Conservation (phyloP, 2,113 vertebrate species). For the Elephas maximus region DNA sequence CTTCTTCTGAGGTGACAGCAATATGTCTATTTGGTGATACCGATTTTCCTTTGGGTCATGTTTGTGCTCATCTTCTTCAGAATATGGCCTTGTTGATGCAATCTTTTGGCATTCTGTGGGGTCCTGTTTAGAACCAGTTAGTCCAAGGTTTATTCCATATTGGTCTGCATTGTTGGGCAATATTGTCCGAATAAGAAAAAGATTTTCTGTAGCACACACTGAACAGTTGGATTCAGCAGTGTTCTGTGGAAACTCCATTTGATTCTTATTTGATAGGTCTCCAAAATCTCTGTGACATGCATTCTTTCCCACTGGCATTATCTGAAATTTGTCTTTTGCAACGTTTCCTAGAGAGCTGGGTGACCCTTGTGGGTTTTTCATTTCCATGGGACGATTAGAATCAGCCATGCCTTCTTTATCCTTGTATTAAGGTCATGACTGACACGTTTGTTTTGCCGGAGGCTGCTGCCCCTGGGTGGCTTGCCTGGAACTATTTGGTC, state of each 20-base stretch:
- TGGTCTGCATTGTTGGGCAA: not conserved
- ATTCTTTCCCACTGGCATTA: slow-evolving; percentile 53
- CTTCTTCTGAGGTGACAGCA: slow-evolving; percentile 70
- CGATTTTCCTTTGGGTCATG: slow-evolving; percentile 69
- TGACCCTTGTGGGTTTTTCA: slow-evolving; percentile 68
- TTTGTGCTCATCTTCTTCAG: slow-evolving; percentile 71
- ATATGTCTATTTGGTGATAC: slow-evolving; percentile 63
- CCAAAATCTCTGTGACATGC: slow-evolving; percentile 69
- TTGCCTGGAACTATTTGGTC: slow-evolving; percentile 9
- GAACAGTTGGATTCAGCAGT: slow-evolving; percentile 9
- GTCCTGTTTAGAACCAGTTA: slow-evolving; percentile 58
- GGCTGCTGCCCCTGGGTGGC: slow-evolving; percentile 23
- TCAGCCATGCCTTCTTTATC: slow-evolving; percentile 62
- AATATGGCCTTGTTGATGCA: slow-evolving; percentile 45
- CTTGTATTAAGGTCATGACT: slow-evolving; percentile 80
- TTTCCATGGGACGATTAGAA: slow-evolving; percentile 38
- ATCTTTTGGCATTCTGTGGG: slow-evolving; percentile 47
- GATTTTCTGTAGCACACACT: slow-evolving; percentile 59
- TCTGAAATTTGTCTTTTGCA: slow-evolving; percentile 74
- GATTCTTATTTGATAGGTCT: slow-evolving; percentile 37
- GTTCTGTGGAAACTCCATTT: slow-evolving; percentile 62
- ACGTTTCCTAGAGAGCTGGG: slow-evolving; percentile 59
- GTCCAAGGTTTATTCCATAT: not conserved
- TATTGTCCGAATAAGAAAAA: slow-evolving; percentile 63
- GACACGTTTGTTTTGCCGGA: slow-evolving; percentile 80